Evolutionary conservation across 2,888 invertebrate genomes (phyloP), one percentile per base, ranked within the genome.

Genomic region (Drosophila nr. fundita): DNA sequence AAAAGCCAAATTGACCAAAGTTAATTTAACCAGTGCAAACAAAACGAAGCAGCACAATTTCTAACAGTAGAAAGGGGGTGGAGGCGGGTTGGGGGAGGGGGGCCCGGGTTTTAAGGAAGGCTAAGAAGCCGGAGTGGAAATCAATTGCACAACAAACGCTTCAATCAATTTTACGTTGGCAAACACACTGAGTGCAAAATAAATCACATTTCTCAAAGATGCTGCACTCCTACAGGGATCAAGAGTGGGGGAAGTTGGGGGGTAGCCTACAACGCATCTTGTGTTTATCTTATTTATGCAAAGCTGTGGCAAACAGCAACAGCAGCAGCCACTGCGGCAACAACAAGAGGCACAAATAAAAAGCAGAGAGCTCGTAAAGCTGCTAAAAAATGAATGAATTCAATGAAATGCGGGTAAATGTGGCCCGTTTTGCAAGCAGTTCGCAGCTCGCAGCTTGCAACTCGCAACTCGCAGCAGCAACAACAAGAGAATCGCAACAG

Each of bases 261-360:
- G 45, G 45, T 24, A 27, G 8, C 45, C 54, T 60, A 58, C 53
- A 50, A 75, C 60, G 68, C 82, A 78, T 82, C 78, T 82, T 76
- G 81, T 90, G 83, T 90, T 89, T 90, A 88, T 88, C 82, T 89
- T 89, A 88, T 88, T 88, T 90, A 89, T 90, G 89, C 84, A 89
- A 87, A 90, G 85, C 90, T 84, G 83, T 74, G 83, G 77, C 76
- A 79, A 83, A 83, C 76, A 83, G 68, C 77, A 80, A 52, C 71
- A 73, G 38, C 68, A 67, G 61, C 34, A 53, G 21, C 21, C 21
- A 42, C 21, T 21, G 42, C 49, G 64, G 24, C 68, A 65, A 61
- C 34, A 53, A 50, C 53, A 49, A 58, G 38, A 53, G 34, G 54
- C 48, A 71, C 72, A 67, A 64, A 67, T 62, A 68, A 68, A 53